Conservation (phyloP, 2,888 invertebrate genomes). For the Hybos culiciformis region DNA sequence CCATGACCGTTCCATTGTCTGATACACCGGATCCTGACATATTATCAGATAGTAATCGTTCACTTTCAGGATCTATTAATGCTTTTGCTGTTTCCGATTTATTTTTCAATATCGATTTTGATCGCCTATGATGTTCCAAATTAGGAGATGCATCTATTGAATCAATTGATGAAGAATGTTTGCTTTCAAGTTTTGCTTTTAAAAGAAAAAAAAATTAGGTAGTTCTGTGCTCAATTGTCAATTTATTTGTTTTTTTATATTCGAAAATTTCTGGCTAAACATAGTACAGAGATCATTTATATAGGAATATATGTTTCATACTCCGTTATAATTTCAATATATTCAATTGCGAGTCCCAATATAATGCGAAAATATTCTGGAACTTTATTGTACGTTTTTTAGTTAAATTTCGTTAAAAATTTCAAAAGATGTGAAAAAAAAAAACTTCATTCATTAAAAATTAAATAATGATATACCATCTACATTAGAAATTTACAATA, state of each 20-base stretch:
- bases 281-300: no score
- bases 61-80: slow-evolving; percentile 56
- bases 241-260: background rate
- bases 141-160: slow-evolving; percentile 54
- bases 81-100: slow-evolving; percentile 50
- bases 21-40: slow-evolving; percentile 44
- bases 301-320: no score
- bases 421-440: no score
- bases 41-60: slow-evolving; percentile 55
- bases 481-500: no score
- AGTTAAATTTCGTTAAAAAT: no score
- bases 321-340: no score
- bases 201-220: slow-evolving; percentile 4
- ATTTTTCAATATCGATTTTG: slow-evolving; percentile 60
- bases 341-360: no score
- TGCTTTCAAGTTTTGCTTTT: slow-evolving; percentile 40
- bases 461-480: no score
- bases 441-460: no score
- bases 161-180: slow-evolving; percentile 53
- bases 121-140: slow-evolving; percentile 49
- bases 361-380: no score
- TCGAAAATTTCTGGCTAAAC: background rate
- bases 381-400: no score
- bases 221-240: background rate
- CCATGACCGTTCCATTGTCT: slow-evolving; percentile 39